Conservation (phyloP, 2,797 vertebrate genomes). For the Enoplosus armatus region DNA sequence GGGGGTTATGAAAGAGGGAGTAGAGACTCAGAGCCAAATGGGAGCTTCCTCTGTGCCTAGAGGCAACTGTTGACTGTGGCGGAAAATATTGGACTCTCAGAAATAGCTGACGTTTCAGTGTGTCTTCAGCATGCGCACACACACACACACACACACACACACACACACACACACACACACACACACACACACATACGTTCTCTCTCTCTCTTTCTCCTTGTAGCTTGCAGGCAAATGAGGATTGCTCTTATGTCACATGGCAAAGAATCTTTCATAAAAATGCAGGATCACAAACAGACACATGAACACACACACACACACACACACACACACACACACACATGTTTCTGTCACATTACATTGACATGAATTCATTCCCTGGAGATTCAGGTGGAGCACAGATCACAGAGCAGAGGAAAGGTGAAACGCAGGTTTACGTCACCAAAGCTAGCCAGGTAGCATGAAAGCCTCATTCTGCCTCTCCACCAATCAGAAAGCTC, state of each 20-base stretch:
- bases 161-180: conserved; percentile 27
- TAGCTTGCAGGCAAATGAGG: conserved; percentile 26
- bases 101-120: conserved; percentile 74
- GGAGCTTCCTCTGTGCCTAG: conserved; percentile 70
- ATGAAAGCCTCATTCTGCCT: background rate
- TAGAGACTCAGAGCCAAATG: conserved; percentile 58
- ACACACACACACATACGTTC: conserved; percentile 34
- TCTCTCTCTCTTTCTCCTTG: background rate
- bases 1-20: conserved; percentile 27
- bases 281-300: conserved; percentile 18
- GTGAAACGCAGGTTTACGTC: background rate
- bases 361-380: background rate
- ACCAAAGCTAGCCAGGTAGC: background rate
- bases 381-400: background rate
- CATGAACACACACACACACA: background rate
- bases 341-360: background rate
- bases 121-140: conserved; percentile 26
- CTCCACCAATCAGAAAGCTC: background rate
- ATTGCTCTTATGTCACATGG: conserved; percentile 47
- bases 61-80: conserved; percentile 74
- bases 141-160: conserved; percentile 31
- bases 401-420: background rate
- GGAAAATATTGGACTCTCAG: conserved; percentile 72
- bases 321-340: background rate
- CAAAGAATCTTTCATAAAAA: conserved; percentile 8